Conservation (phyloP, 2,797 vertebrate genomes). For the Syngnathus acus region DNA sequence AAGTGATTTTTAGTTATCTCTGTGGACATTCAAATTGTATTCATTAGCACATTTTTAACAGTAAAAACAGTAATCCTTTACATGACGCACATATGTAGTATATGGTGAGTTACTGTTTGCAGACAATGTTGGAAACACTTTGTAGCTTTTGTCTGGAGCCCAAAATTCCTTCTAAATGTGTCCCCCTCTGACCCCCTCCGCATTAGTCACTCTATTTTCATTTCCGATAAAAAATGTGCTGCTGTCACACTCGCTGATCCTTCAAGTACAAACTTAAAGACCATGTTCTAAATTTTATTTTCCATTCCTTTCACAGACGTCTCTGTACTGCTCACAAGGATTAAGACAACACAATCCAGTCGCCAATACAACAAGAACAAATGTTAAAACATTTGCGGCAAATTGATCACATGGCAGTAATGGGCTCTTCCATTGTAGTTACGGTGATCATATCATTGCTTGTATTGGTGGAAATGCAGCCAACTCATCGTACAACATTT, state of each 20-base stretch:
- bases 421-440: neutral
- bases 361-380: neutral
- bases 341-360: constrained; percentile 25
- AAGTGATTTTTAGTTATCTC: neutral
- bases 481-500: neutral
- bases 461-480: constrained; percentile 11
- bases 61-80: neutral
- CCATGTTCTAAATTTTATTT: neutral
- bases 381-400: neutral
- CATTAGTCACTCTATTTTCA: constrained; percentile 7
- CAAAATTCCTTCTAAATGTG: neutral
- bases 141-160: neutral
- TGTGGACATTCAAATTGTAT: neutral
- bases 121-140: neutral
- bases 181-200: neutral
- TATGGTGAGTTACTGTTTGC: neutral
- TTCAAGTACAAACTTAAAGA: constrained; percentile 4
- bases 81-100: neutral
- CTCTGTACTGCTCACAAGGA: constrained; percentile 22
- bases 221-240: neutral
- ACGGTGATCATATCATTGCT: neutral
- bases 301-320: neutral
- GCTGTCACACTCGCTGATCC: neutral
- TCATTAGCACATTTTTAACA: neutral
- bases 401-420: neutral